Percentiles rank a stretch among this genome's conserved stretches.
Evolutionary conservation across 2,888 invertebrate species (phyloP).

Genomic region (Temnothorax unifasciatus): DNA sequence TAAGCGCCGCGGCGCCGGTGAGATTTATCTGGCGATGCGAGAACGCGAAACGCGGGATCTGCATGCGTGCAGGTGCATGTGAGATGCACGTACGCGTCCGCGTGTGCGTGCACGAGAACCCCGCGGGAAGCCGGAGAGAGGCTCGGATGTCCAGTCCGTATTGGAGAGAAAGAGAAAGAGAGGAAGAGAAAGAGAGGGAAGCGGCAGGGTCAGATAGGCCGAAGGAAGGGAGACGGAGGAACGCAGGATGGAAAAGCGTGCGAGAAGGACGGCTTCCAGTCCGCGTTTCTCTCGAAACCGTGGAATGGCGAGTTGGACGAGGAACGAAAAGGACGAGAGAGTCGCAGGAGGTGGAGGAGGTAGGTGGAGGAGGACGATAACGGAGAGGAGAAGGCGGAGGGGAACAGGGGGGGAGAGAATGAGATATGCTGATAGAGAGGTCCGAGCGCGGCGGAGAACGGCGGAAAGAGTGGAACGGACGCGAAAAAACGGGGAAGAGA

Average conservation of each 20-base stretch:
- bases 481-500: constrained; percentile 71
- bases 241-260: constrained; percentile 57
- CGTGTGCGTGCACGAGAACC: constrained; percentile 71
- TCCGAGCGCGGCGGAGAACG: constrained; percentile 62
- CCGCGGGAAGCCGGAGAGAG: constrained; percentile 68
- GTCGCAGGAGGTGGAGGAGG: constrained; percentile 62
- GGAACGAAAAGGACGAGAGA: constrained; percentile 73
- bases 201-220: constrained; percentile 74
- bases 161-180: constrained; percentile 62
- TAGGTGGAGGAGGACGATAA: constrained; percentile 73
- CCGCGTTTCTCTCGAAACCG: constrained; percentile 73
- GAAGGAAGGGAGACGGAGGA: constrained; percentile 59
- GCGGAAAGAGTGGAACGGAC: constrained; percentile 65
- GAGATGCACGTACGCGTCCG: constrained; percentile 67
- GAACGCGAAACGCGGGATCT: constrained; percentile 80
- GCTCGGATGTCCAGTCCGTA: constrained; percentile 50
- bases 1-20: constrained; percentile 78
- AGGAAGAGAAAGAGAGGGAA: constrained; percentile 60
- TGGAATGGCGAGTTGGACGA: constrained; percentile 73
- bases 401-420: constrained; percentile 67
- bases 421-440: constrained; percentile 76
- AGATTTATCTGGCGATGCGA: constrained; percentile 85
- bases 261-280: constrained; percentile 74
- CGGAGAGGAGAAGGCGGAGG: constrained; percentile 69
- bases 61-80: constrained; percentile 73